These are phyloP conservation scores for Clarias batrachus DNA, from an alignment of 2,113 vertebrate species.

Conservation along the genomic window DNA sequence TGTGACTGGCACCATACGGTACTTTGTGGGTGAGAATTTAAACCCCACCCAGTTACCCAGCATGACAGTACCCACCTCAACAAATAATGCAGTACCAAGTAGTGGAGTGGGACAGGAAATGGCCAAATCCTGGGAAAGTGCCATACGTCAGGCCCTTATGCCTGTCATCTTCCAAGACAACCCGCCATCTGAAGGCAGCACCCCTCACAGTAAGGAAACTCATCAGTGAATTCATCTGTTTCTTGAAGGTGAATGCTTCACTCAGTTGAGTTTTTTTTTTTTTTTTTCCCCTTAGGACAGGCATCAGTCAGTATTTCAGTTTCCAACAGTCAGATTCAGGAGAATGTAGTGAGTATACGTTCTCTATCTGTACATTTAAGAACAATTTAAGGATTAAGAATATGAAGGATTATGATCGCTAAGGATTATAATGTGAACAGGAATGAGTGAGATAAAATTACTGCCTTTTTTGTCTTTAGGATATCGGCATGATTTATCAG, in stretches of 20 bases:
- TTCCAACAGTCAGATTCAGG: slow-evolving; percentile 88
- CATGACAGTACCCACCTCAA: slow-evolving; percentile 61
- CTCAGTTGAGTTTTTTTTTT: too few species aligned
- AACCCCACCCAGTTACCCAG: slow-evolving; percentile 54
- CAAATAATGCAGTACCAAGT: slow-evolving; percentile 67
- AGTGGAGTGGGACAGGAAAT: slow-evolving; percentile 78
- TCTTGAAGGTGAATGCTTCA: neutral
- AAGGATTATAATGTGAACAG: neutral
- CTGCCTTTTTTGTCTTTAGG: slow-evolving; percentile 64
- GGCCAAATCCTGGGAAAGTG: slow-evolving; percentile 80
- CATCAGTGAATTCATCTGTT: slow-evolving; percentile 1
- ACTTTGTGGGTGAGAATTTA: slow-evolving; percentile 84
- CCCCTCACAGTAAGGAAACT: slow-evolving; percentile 73
- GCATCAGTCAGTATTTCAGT: slow-evolving; percentile 87
- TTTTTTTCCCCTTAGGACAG: slow-evolving; percentile 71
- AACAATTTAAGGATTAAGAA: neutral
- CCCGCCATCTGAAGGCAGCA: slow-evolving; percentile 71
- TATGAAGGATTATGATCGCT: neutral
- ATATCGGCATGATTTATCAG: slow-evolving; percentile 87
- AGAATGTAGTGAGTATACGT: slow-evolving; percentile 80
- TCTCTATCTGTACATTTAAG: neutral
- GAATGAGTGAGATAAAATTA: neutral
- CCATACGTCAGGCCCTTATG: slow-evolving; percentile 87
- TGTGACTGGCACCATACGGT: slow-evolving; percentile 79
- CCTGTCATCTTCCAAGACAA: slow-evolving; percentile 85